Evolutionary conservation across 2,888 invertebrate genomes (phyloP), one percentile per base, ranked within the genome.

Genomic region (Caenorhabditis sp.): DNA sequence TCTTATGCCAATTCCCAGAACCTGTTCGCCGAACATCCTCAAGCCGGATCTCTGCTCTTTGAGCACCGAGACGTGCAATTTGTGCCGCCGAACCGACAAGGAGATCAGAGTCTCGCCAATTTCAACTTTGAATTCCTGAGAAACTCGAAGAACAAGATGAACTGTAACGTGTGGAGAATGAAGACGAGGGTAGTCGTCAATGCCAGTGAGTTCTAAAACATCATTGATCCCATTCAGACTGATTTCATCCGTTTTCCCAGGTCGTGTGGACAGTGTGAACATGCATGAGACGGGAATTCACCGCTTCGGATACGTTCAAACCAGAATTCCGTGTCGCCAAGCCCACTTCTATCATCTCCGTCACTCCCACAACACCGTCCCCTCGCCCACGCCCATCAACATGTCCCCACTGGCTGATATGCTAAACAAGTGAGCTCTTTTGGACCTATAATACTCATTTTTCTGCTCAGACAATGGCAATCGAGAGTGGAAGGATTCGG

Each of bases 201-300:
- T 82, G 88, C 88, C 9, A 86, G 88, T 87, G 30, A 63, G 80
- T 81, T n/a, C 9, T n/a, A n/a, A n/a, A n/a, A n/a, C n/a, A n/a
- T n/a, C n/a, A n/a, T n/a, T n/a, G n/a, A n/a, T n/a, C n/a, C n/a
- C n/a, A n/a, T n/a, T n/a, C n/a, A n/a, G n/a, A n/a, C n/a, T n/a
- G n/a, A 13, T 35, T 2, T 9, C 35, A 35, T 9, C 35, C 35
- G 11, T 2, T 9, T 9, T 35, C 2, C 35, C 56, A 85, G 86
- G 81, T 41, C 82, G 88, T 15, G 87, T 87, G 0, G 86, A 88
- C 50, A 83, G 80, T 53, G 88, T 88, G 15, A 88, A 88, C 65
- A 88, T 88, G 88, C 88, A 88, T 56, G 88, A 88, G 65, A 87
- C 87, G 4, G 88, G 88, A n/a, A 86, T 88, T 30, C 87, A 87